Evolutionary conservation across 2,888 invertebrate genomes (phyloP).

Genomic region (Scaptomyza cyrtandrae): DNA sequence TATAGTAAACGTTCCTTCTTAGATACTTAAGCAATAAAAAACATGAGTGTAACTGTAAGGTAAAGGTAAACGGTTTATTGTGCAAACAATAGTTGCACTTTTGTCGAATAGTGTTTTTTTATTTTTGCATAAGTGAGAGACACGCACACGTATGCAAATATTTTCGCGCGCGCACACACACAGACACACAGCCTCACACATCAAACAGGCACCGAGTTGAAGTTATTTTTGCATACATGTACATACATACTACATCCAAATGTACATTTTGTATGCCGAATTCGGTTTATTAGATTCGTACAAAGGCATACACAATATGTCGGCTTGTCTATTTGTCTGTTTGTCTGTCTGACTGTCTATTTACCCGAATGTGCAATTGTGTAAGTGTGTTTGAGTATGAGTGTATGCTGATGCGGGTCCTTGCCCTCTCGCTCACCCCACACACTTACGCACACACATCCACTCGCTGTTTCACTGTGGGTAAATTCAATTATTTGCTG

Average conservation of each 20-base stretch:
- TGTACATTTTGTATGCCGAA: slow-evolving; percentile 47
- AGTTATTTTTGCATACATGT: slow-evolving; percentile 68
- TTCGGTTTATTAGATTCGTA: slow-evolving; percentile 78
- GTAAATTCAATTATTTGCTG: slow-evolving; percentile 77
- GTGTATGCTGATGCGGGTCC: slow-evolving; percentile 46
- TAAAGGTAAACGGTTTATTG: background rate
- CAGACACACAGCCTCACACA: slow-evolving; percentile 24
- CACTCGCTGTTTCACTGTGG: slow-evolving; percentile 51
- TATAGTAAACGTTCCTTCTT: no score
- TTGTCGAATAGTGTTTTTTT: slow-evolving; percentile 55
- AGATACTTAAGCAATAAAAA: background rate
- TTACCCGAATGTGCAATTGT: slow-evolving; percentile 31
- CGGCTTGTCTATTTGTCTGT: slow-evolving; percentile 47
- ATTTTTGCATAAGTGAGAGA: slow-evolving; percentile 28
- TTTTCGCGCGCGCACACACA: slow-evolving; percentile 20
- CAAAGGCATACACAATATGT: slow-evolving; percentile 76
- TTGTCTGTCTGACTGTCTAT: slow-evolving; percentile 39
- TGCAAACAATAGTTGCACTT: background rate
- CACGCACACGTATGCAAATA: slow-evolving; percentile 38
- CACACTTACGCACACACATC: background rate
- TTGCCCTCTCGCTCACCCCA: slow-evolving; percentile 5
- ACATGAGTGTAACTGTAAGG: background rate
- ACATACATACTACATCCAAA: slow-evolving; percentile 17
- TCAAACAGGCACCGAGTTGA: slow-evolving; percentile 48
- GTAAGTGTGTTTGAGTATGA: slow-evolving; percentile 26